Percentiles rank a stretch among this genome's conserved stretches.
Evolutionary conservation across 1,140 invertebrate species (phyloP).

Genomic region (Reticulitermes speratus): DNA sequence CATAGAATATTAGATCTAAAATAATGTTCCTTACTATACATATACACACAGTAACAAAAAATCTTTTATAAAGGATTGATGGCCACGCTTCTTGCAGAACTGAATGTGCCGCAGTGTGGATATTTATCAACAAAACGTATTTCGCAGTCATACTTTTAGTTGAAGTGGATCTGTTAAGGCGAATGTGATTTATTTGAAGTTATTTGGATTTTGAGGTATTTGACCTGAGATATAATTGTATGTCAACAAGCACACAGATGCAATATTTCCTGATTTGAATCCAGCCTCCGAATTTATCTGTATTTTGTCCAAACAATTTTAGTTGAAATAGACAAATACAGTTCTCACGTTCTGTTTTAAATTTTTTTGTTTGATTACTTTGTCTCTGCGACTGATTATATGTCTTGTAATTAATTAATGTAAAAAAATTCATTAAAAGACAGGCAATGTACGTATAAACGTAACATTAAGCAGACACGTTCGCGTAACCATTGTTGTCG

Average conservation of each 20-base stretch:
- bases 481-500: too few relatives aligned
- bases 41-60: constrained; percentile 9
- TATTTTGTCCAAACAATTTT: background rate
- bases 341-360: too few relatives aligned
- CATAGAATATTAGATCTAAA: constrained; percentile 5
- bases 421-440: too few relatives aligned
- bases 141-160: background rate
- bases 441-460: too few relatives aligned
- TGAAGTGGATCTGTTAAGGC: background rate
- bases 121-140: constrained; percentile 9
- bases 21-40: constrained; percentile 8
- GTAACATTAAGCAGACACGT: too few relatives aligned
- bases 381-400: too few relatives aligned
- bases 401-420: too few relatives aligned
- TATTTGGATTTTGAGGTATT: background rate
- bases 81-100: background rate
- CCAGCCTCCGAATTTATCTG: background rate
- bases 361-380: too few relatives aligned
- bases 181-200: background rate
- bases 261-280: background rate
- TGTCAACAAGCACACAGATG: background rate
- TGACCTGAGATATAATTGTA: background rate
- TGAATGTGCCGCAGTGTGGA: background rate
- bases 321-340: too few relatives aligned
- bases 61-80: constrained; percentile 7